These are phyloP conservation scores for Pterostichus niger DNA, from an alignment of 2,888 invertebrate species.

Conservation along the genomic window DNA sequence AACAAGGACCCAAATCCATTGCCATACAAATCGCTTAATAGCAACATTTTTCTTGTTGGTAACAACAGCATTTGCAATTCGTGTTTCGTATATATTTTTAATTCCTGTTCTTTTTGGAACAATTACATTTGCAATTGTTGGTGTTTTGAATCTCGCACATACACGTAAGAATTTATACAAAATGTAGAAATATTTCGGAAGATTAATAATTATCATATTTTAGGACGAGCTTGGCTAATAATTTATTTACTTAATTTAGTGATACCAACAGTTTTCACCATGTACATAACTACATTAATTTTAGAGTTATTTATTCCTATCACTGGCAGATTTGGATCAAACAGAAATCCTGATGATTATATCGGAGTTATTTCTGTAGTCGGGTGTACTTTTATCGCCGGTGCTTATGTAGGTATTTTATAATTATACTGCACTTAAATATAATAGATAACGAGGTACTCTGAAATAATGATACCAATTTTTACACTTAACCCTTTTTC, in stretches of 20 bases:
- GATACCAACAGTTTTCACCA: slow-evolving; percentile 71
- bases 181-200: not conserved
- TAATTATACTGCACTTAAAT: no score
- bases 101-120: slow-evolving; percentile 74
- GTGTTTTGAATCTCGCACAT: slow-evolving; percentile 70
- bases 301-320: slow-evolving; percentile 75
- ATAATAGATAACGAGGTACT: no score
- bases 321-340: slow-evolving; percentile 76
- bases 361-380: slow-evolving; percentile 75
- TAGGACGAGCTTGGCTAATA: slow-evolving; percentile 71
- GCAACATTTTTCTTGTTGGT: slow-evolving; percentile 74
- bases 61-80: slow-evolving; percentile 72
- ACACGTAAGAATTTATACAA: slow-evolving; percentile 69
- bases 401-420: slow-evolving; percentile 74
- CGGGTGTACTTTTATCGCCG: slow-evolving; percentile 75
- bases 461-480: not conserved
- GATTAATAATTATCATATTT: slow-evolving; percentile 28
- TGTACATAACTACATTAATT: slow-evolving; percentile 71
- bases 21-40: slow-evolving; percentile 73
- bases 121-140: slow-evolving; percentile 71
- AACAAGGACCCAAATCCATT: slow-evolving; percentile 72
- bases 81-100: slow-evolving; percentile 74
- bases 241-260: slow-evolving; percentile 72
- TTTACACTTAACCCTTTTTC: slow-evolving; percentile 69
- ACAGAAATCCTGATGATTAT: slow-evolving; percentile 77